A percentile compares a stretch with the other conserved stretches of the same genome.
Evolutionary conservation across 2,888 invertebrate genomes (phyloP).

Genomic region (Diaphora mendica): DNA sequence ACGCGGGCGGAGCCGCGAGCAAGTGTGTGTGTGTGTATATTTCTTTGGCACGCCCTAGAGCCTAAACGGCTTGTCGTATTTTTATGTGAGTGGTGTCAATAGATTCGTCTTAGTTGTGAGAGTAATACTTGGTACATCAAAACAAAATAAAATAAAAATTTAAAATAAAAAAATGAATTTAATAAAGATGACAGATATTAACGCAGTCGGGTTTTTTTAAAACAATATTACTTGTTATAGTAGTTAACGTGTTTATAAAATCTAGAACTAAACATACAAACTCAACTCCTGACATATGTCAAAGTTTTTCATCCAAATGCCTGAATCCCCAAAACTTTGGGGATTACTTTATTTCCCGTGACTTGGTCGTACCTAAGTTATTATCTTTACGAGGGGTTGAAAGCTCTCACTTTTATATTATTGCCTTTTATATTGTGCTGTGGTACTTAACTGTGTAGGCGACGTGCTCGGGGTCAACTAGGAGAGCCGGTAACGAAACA

Average conservation of each 20-base stretch:
- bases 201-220: too few relatives aligned
- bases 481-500: slow-evolving; percentile 59
- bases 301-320: slow-evolving; percentile 56
- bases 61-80: too few relatives aligned
- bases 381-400: slow-evolving; percentile 84
- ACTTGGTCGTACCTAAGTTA: slow-evolving; percentile 69
- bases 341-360: slow-evolving; percentile 61
- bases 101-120: too few relatives aligned
- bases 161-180: too few relatives aligned
- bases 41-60: too few relatives aligned
- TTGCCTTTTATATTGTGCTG: slow-evolving; percentile 74
- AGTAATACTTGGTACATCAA: too few relatives aligned
- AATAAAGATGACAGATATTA: too few relatives aligned
- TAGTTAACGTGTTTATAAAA: background rate
- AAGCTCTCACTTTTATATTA: slow-evolving; percentile 80
- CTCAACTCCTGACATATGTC: slow-evolving; percentile 20
- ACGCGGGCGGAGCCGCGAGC: too few relatives aligned
- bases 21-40: too few relatives aligned
- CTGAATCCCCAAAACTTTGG: slow-evolving; percentile 54
- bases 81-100: too few relatives aligned
- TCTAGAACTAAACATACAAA: background rate
- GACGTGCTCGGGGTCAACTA: slow-evolving; percentile 59
- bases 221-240: too few relatives aligned
- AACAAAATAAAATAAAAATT: too few relatives aligned
- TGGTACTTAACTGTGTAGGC: slow-evolving; percentile 62